Evolutionary conservation across 1,140 invertebrate genomes (phyloP), one percentile per base, ranked within the genome.

Genomic region (Penaeus chinensis): DNA sequence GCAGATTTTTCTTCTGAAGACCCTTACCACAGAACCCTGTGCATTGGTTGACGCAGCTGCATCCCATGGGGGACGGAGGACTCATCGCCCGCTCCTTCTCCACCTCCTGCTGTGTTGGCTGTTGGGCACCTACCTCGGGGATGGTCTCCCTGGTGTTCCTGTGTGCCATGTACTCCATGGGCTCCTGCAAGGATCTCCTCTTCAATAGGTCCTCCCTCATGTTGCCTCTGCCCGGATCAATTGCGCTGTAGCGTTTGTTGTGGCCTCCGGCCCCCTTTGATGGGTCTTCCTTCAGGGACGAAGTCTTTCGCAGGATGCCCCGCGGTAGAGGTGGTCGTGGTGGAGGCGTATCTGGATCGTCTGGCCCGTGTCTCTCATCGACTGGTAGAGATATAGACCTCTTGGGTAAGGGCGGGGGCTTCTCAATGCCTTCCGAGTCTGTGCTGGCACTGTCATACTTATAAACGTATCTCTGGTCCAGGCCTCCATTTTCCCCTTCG

Each of bases 371-470:
- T 90, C 78, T 92, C 92, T 89, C 92, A 93, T 90, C 94, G 93
- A 81, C 93, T 5, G 94, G 93, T 82, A 95, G 91, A 61, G 94
- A 95, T 3, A 95, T 93, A 11, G 95, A 95, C 87, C 95, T 92
- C 92, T 94, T 95, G 7, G 94, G 94, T 82, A 95, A 91, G 42
- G 92, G 93, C 20, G 94, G 94, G 74, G 94, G 91, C 79, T 91
- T 91, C 84, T 76, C 42, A 83, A 87, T 79, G 80, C 71, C 83
- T 61, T 91, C 62, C 77, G 90, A 80, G 71, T 91, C 95, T 19
- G 94, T 95, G 91, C 95, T 95, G 82, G 94, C 95, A 91, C 95
- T 96, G 90, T 96, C 96, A 91, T 96, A 96, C 65, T 95, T 95
- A 92, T 96, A 96, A 0, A 96, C 94, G 93, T 96, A 96, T 63